Evolutionary conservation across 2,888 invertebrate species (phyloP).

Genomic region (Amphipyra berbera): DNA sequence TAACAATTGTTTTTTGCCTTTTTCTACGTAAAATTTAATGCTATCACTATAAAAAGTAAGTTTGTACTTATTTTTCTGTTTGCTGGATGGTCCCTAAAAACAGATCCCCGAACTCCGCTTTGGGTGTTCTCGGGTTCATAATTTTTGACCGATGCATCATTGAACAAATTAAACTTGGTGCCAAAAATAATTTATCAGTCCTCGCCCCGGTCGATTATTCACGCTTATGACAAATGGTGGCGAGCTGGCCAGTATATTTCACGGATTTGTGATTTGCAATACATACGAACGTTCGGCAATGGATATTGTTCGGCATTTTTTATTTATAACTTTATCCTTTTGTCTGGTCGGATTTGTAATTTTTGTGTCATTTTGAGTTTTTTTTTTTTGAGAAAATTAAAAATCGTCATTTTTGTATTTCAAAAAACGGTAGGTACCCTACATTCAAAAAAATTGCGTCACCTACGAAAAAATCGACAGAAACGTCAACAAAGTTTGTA

Average conservation of each 20-base stretch:
- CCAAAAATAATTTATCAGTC: constrained; percentile 83
- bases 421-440: too few species aligned
- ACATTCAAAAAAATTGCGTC: too few species aligned
- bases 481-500: too few species aligned
- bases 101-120: constrained; percentile 29
- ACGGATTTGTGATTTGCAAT: constrained; percentile 81
- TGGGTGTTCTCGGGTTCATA: constrained; percentile 69
- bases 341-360: constrained; percentile 35
- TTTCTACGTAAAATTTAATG: too few species aligned
- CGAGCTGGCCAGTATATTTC: constrained; percentile 71
- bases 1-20: too few species aligned
- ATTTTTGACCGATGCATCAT: constrained; percentile 60
- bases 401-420: too few species aligned
- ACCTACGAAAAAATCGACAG: too few species aligned
- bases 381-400: not conserved
- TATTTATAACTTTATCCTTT: constrained; percentile 47
- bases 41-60: too few species aligned
- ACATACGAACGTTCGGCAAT: constrained; percentile 59
- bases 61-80: too few species aligned
- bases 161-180: constrained; percentile 73
- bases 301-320: constrained; percentile 57
- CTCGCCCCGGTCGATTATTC: constrained; percentile 73
- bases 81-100: not conserved
- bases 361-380: constrained; percentile 10
- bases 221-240: constrained; percentile 82